These are phyloP conservation scores for Tenebrosternarchus preto DNA, from an alignment of 2,113 vertebrate species.

Conservation along the genomic window DNA sequence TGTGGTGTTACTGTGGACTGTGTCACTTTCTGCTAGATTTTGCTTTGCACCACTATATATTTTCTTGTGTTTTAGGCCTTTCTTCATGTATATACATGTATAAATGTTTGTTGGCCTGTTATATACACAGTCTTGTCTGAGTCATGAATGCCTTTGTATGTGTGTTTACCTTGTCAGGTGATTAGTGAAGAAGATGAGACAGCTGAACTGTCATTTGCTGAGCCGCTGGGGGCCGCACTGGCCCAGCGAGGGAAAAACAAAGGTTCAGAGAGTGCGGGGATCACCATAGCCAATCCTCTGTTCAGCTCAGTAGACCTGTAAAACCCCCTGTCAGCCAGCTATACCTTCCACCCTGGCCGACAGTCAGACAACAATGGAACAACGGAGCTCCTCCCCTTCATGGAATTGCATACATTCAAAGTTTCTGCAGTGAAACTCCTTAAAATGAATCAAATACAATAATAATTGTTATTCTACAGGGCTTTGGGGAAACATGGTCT, in stretches of 20 bases:
- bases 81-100: conserved; percentile 1
- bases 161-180: conserved; percentile 23
- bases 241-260: conserved; percentile 55
- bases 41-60: neutral
- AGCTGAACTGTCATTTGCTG: conserved; percentile 52
- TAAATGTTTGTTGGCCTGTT: neutral
- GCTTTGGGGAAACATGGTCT: too few species aligned
- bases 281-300: conserved; percentile 63
- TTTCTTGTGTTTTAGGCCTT: neutral
- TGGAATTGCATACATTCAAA: neutral
- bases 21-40: too few species aligned
- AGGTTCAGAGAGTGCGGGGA: neutral
- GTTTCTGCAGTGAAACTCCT: neutral
- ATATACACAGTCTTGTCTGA: neutral
- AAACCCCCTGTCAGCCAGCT: conserved; percentile 50
- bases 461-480: too few species aligned
- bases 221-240: conserved; percentile 76
- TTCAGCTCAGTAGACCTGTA: conserved; percentile 84
- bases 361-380: neutral
- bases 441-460: neutral
- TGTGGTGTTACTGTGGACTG: neutral
- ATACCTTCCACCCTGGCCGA: neutral
- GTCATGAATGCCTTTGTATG: neutral
- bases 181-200: conserved; percentile 64
- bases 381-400: too few species aligned